Evolutionary conservation across 2,113 vertebrate species (phyloP), one percentile per base, ranked within the genome.

Genomic region (Sinocyclocheilus anshuiensis): DNA sequence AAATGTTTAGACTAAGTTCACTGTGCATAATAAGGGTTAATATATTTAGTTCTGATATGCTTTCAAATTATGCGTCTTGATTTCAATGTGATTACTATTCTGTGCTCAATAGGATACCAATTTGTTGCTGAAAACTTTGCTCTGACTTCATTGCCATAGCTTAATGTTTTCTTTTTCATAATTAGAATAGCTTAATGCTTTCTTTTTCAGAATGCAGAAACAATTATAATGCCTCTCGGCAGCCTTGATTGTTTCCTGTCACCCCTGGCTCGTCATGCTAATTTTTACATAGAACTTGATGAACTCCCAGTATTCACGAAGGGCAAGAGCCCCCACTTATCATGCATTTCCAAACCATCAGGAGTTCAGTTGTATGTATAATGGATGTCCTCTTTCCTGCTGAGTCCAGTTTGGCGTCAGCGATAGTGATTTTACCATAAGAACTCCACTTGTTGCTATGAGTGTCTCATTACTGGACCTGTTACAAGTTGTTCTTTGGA

Each of bases 231-330:
- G 90, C 87, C 72, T 81, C 86, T 83, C 89, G 84, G 89, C 89
- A 88, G 87, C 87, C 80, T 75, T 91, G 89, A 92, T 92, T 92
- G 89, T 86, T 89, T 91, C 84, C 90, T 83, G 82, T 92, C 92
- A 91, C 86, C 92, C 87, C 75, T 88, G 86, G 84, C 87, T 90
- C 83, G 86, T 78, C 36, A 82, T 67, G 84, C 86, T 92, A 88
- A 91, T 93, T 92, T 57, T 90, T 78, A 91, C 84, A 85, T 90
- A 92, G 89, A 88, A 86, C 89, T 92, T 88, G 90, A 81, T 92
- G 92, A 92, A 92, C 90, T 90, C 88, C 91, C 81, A 76, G 87
- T 88, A 92, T 91, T 90, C 89, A 89, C 86, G 71, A 90, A 89
- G 42, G 83, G 86, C 87, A 86, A 88, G 88, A 90, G 88, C 84